Base-by-base conservation (phyloP, 2,113 vertebrate species). In the Seriola dumerili region DNA sequence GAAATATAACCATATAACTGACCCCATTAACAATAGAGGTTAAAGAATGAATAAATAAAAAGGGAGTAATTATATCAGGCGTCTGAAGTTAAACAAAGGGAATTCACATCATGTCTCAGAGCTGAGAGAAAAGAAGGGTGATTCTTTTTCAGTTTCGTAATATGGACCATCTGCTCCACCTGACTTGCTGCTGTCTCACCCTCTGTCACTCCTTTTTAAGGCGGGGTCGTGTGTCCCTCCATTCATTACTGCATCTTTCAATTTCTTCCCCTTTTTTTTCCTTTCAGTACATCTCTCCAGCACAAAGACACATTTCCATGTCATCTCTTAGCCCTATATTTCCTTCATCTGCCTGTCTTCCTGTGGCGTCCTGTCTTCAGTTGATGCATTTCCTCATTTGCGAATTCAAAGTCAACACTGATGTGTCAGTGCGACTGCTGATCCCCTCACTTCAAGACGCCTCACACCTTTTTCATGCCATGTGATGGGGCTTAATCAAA, bases 401-500 rank as follows among this genome's bases (percentile, higher is more conserved):
- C 23, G 73, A 77, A 85, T 73, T 81, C 66, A 59, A 69, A 85
- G 78, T 78, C 72, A 72, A 71, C 62, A 61, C 21, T 44, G 17
- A 55, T 59, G 69, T 78, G 71, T 64, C 34, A 42, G 64, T 44
- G 50, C 14, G 36, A 19, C 21, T 0, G 0, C 71, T 84, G 76
- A 91, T 79, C 86, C 76, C 14, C 69, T 82, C 48, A n/a, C 72
- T 52, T 66, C 29, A 19, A 82, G 86, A 64, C 48, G 11, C 58
- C 76, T 78, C 88, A 84, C 87, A 81, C 73, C 72, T 85, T 76
- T 82, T 70, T 57, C 10, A 44, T 73, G 82, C 55, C 62, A 21
- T 25, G 59, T 71, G 76, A 42, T 52, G 54, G 40, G 72, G 66
- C 52, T 72, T 84, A 83, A 85, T 91, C 83, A 90, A 76, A 85